A percentile compares a stretch with the other conserved stretches of the same genome.
These are phyloP conservation scores for Ophion costatus DNA, from an alignment of 2,888 invertebrate genomes.

Conservation along the genomic window DNA sequence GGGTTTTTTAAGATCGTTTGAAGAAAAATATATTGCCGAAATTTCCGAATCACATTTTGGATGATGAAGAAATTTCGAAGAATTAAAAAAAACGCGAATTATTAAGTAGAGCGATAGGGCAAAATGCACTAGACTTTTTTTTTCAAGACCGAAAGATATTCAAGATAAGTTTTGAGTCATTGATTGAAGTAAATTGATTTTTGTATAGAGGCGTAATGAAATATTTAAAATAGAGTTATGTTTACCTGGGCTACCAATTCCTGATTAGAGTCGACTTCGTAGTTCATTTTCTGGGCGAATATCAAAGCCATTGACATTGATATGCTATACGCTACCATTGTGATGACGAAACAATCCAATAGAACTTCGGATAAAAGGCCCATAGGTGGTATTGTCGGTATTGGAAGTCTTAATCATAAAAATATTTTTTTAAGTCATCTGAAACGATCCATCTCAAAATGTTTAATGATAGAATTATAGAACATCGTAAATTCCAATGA, in stretches of 20 bases:
- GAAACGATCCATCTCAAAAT: not conserved
- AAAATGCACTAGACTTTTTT: too few species aligned
- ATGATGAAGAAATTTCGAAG: too few species aligned
- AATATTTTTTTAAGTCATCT: not conserved
- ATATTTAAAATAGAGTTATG: not conserved
- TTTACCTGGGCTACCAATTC: constrained; percentile 88
- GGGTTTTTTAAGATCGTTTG: too few species aligned
- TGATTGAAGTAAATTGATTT: too few species aligned
- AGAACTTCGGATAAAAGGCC: constrained; percentile 85
- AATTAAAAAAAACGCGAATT: too few species aligned
- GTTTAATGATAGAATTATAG: not conserved
- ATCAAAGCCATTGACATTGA: constrained; percentile 91
- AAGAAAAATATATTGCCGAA: too few species aligned
- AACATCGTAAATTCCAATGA: too few species aligned
- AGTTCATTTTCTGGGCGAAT: constrained; percentile 89
- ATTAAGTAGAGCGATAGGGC: too few species aligned
- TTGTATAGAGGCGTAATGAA: too few species aligned
- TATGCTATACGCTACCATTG: constrained; percentile 89
- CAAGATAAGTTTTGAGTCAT: not conserved
- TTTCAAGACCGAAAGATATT: too few species aligned
- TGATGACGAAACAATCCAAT: constrained; percentile 87
- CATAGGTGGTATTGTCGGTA: constrained; percentile 86
- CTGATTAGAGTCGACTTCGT: constrained; percentile 90
- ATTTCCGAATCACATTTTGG: too few species aligned
- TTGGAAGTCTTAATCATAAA: constrained; percentile 85